These are phyloP conservation scores for Apis dorsata DNA, from an alignment of 1,140 invertebrate species.

Conservation along the genomic window DNA sequence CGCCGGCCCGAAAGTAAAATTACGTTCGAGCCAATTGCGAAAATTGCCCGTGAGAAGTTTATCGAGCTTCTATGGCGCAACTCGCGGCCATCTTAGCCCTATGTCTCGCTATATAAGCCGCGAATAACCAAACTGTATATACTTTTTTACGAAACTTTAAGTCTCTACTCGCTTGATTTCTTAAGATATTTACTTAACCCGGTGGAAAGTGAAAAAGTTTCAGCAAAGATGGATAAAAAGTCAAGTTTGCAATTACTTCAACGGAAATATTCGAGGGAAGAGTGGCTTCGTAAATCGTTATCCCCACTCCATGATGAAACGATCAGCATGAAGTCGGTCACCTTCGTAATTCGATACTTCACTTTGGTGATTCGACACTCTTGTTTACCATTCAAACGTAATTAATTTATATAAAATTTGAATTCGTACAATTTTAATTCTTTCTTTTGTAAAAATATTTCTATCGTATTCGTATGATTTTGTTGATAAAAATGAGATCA, in stretches of 20 bases:
- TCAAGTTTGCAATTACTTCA: background rate
- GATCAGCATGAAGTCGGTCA: too few relatives aligned
- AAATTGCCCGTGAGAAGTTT: constrained; percentile 52
- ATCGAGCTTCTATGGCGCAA: constrained; percentile 8
- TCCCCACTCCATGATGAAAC: too few relatives aligned
- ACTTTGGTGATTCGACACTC: too few relatives aligned
- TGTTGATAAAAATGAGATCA: too few relatives aligned
- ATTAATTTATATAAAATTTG: too few relatives aligned
- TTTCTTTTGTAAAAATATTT: too few relatives aligned
- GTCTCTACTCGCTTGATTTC: background rate
- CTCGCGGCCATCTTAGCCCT: background rate
- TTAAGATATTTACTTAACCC: background rate
- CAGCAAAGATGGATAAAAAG: background rate
- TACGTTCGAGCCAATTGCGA: constrained; percentile 56
- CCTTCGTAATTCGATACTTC: too few relatives aligned
- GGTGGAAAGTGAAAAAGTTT: background rate
- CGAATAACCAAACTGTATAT: background rate
- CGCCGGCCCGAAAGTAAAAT: constrained; percentile 55
- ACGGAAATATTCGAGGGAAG: background rate
- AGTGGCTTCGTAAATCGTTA: background rate
- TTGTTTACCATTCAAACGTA: too few relatives aligned
- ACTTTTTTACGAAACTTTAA: background rate
- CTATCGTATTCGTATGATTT: too few relatives aligned
- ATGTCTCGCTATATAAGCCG: background rate
- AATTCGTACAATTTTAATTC: too few relatives aligned